phyloP scores from a whole-genome alignment of 2,888 invertebrate species.

The Aphrophora alni region DNA sequence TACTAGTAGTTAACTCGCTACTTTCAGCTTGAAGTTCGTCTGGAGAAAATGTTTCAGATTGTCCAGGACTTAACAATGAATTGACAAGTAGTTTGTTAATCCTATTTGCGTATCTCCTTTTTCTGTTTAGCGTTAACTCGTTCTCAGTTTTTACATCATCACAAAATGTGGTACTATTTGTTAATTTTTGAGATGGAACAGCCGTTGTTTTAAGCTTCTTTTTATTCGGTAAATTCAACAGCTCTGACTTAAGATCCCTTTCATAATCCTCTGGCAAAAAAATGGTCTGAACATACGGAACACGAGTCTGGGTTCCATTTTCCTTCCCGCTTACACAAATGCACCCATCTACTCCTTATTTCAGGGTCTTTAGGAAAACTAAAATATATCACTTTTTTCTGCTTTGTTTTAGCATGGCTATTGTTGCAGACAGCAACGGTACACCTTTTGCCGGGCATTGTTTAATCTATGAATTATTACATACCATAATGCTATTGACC shows the following conservation, averaged over 20 bases:
- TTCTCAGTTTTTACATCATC: too few relatives aligned
- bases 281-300: slow-evolving; percentile 15
- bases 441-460: slow-evolving; percentile 16
- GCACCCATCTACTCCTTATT: slow-evolving; percentile 11
- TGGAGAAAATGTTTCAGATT: too few relatives aligned
- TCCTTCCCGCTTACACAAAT: slow-evolving; percentile 13
- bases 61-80: too few relatives aligned
- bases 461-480: too few relatives aligned
- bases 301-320: slow-evolving; percentile 20
- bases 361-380: slow-evolving; percentile 13
- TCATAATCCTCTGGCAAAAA: slow-evolving; percentile 18
- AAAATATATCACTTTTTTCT: not conserved
- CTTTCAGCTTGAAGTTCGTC: too few relatives aligned
- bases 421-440: slow-evolving; percentile 14
- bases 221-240: slow-evolving; percentile 9
- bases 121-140: too few relatives aligned
- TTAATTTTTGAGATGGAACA: slow-evolving; percentile 11
- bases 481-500: too few relatives aligned
- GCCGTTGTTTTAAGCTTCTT: not conserved
- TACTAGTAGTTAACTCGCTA: too few relatives aligned
- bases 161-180: not conserved
- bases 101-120: too few relatives aligned
- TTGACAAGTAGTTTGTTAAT: too few relatives aligned
- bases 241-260: not conserved
- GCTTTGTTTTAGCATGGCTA: slow-evolving; percentile 14